Conservation (phyloP, 2,888 invertebrate genomes). For the Stenchaetothrips biformis region DNA sequence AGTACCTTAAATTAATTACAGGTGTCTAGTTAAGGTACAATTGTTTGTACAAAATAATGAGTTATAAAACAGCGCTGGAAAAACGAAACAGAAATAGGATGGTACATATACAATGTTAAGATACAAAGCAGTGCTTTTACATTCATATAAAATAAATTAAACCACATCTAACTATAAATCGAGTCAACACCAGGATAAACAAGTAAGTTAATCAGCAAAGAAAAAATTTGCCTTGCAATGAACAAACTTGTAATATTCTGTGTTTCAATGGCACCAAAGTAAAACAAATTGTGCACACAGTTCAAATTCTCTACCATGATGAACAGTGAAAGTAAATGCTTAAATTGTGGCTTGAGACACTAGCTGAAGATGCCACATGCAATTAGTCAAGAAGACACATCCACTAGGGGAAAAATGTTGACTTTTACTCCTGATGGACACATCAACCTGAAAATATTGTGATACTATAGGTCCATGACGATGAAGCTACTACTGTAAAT, state of each 20-base stretch:
- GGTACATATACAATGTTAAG: background rate
- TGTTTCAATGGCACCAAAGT: constrained; percentile 11
- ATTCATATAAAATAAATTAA: constrained; percentile 8
- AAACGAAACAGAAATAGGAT: background rate
- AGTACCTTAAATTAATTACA: constrained; percentile 1
- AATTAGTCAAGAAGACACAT: too few relatives aligned
- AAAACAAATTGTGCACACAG: background rate
- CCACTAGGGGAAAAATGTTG: too few relatives aligned
- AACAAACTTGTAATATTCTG: background rate
- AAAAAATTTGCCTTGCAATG: background rate
- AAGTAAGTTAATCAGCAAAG: background rate
- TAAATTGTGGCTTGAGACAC: background rate
- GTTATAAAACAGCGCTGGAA: background rate
- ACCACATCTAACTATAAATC: constrained; percentile 5
- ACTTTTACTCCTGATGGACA: too few relatives aligned
- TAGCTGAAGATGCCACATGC: too few relatives aligned
- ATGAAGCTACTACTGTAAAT: too few relatives aligned
- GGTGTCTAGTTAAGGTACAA: constrained; percentile 4
- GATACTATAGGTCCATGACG: too few relatives aligned
- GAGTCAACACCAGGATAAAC: background rate
- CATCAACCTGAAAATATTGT: too few relatives aligned
- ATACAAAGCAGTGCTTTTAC: constrained; percentile 1
- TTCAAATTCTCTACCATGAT: background rate
- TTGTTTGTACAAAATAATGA: constrained; percentile 10
- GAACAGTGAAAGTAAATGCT: background rate